These are phyloP conservation scores for Megaceryle torquata DNA, from an alignment of 2,113 vertebrate genomes.

Conservation along the genomic window DNA sequence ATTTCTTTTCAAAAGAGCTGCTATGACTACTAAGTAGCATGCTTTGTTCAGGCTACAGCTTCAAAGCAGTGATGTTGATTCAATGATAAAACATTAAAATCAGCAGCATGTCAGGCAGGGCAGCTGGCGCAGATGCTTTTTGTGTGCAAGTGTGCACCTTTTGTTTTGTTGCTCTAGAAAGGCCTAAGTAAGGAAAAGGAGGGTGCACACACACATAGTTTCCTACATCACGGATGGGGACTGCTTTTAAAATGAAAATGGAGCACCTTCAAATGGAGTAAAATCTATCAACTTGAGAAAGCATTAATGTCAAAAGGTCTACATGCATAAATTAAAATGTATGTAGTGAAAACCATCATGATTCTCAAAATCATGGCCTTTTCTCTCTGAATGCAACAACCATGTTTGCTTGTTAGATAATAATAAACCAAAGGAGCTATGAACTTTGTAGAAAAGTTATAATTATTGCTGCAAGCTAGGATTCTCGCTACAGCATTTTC, in stretches of 20 bases:
- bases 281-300: neutral
- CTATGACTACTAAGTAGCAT: neutral
- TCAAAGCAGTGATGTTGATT: neutral
- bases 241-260: neutral
- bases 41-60: neutral
- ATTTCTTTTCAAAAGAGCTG: neutral
- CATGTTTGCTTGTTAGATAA: neutral
- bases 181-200: neutral
- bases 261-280: neutral
- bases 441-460: neutral
- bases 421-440: neutral
- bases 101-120: neutral
- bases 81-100: neutral
- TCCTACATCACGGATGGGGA: neutral
- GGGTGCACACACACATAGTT: neutral
- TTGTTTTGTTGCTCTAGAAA: neutral
- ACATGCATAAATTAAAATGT: neutral
- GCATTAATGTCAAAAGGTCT: neutral
- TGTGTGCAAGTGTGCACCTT: neutral
- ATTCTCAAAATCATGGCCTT: neutral
- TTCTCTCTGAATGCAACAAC: neutral
- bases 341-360: neutral
- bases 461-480: neutral
- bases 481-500: neutral
- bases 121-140: neutral